A percentile compares a stretch with the other conserved stretches of the same genome.
Evolutionary conservation across 37 sponge, comb jelly and placozoan genomes (phyloP).

Genomic region (Geodia barretti): DNA sequence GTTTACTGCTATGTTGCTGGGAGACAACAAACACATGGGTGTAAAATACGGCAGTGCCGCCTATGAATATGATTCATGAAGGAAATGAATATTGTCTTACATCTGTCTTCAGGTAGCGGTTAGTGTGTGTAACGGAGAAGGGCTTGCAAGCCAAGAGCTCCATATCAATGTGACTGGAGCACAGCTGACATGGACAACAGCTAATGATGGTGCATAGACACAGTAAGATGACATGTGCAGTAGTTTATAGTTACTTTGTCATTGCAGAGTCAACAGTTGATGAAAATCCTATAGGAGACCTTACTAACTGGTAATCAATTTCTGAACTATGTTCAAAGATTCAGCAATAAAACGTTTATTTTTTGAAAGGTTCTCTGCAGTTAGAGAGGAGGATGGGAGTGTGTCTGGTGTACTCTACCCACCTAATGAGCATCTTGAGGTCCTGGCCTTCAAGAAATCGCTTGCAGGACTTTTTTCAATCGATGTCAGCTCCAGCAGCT

Average conservation of each 20-base stretch:
- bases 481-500: not conserved
- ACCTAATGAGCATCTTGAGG: not conserved
- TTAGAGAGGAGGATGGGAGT: not conserved
- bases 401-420: slow-evolving; percentile 27
- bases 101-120: not conserved
- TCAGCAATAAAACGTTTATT: too few species aligned
- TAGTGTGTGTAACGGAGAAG: not conserved
- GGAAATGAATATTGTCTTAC: not conserved
- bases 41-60: not conserved
- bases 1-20: not conserved
- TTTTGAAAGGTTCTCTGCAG: slow-evolving; percentile 33
- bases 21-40: not conserved
- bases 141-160: not conserved
- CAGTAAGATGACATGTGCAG: too few species aligned
- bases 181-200: not conserved
- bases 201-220: not conserved
- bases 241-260: too few species aligned
- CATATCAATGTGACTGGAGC: not conserved
- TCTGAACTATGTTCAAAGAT: too few species aligned
- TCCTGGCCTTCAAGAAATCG: slow-evolving; percentile 55
- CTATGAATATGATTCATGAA: not conserved
- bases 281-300: slow-evolving; percentile 9
- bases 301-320: slow-evolving; percentile 17
- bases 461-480: slow-evolving; percentile 12
- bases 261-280: not conserved